These are phyloP conservation scores for Ptychodera flava DNA, from an alignment of 35 echinoderm and acorn worm genomes.

Conservation along the genomic window DNA sequence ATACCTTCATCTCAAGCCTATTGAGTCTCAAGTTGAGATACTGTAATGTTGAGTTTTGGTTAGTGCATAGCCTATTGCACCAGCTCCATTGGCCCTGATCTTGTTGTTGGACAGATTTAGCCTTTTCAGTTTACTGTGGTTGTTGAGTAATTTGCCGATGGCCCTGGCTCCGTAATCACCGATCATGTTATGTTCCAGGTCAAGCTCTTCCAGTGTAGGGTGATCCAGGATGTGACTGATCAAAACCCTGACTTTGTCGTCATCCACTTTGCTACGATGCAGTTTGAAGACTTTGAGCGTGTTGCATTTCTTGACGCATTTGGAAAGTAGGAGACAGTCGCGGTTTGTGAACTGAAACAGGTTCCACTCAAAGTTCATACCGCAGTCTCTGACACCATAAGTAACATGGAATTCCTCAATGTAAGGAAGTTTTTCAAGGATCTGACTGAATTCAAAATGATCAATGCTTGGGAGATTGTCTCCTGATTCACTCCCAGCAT, in stretches of 20 bases:
- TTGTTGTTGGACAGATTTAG: slow-evolving; percentile 87
- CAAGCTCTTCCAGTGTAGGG: slow-evolving; percentile 62
- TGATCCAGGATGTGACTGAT: slow-evolving; percentile 93
- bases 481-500: slow-evolving; percentile 84
- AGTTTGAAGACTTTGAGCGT: slow-evolving; percentile 88
- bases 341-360: slow-evolving; percentile 89
- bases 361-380: slow-evolving; percentile 99
- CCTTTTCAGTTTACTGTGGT: slow-evolving; percentile 70
- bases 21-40: slow-evolving; percentile 82
- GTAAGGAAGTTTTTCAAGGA: slow-evolving; percentile 68
- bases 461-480: slow-evolving; percentile 76
- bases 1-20: slow-evolving; percentile 97
- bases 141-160: slow-evolving; percentile 90
- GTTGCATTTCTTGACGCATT: slow-evolving; percentile 67
- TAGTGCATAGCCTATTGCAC: slow-evolving; percentile 88
- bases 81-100: slow-evolving; percentile 67
- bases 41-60: slow-evolving; percentile 75
- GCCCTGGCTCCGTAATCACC: slow-evolving; percentile 80
- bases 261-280: slow-evolving; percentile 89
- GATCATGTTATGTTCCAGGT: slow-evolving; percentile 92
- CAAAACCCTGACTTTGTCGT: slow-evolving; percentile 81
- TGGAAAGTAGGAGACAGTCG: slow-evolving; percentile 84
- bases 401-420: slow-evolving; percentile 80
- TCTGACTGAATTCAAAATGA: slow-evolving; percentile 91
- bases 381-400: slow-evolving; percentile 88